Base-by-base conservation (phyloP, 2,797 vertebrate species). In the Pagetopsis macropterus region DNA sequence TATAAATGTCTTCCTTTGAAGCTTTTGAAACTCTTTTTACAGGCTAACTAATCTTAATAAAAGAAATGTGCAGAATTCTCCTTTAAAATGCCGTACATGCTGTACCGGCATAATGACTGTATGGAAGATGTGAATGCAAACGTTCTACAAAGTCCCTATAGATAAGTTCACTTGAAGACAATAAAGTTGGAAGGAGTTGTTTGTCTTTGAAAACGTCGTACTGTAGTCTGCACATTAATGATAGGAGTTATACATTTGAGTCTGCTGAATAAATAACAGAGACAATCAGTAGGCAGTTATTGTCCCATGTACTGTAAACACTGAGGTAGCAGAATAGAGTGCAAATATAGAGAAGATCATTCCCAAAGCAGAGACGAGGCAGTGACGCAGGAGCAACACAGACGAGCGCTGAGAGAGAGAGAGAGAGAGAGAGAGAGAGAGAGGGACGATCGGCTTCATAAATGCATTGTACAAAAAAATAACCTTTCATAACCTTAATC, bases 401-500 rank as follows among this genome's bases (percentile, higher is more conserved):
- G 21, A 68, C 59, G 31, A 3, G 19, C 7, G 40, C 2, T 21
- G 19, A 48, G 70, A 52, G 48, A 23, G 56, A 31, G n/a, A n/a
- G n/a, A n/a, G n/a, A n/a, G n/a, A n/a, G n/a, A n/a, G n/a, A n/a
- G n/a, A n/a, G n/a, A n/a, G n/a, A n/a, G 33, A 40, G 3, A 68
- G 43, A n/a, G n/a, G 56, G 64, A 65, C 2, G 4, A 60, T 41
- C 17, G 48, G 46, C 31, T 75, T 64, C 31, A 59, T 68, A 52
- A 76, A 76, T 70, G 37, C 50, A 78, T 27, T 16, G 46, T 65
- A 15, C 6, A 37, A 37, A 75, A 75, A 80, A 73, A 64, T 43
- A 70, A 52, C 63, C 78, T 71, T 69, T 70, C 58, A 65, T 76
- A 71, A 65, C 82, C 85, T 70, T 78, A 79, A 85, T 82, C 74